Base-by-base conservation (phyloP, 23 tunicate genomes). In the Styela clava region DNA sequence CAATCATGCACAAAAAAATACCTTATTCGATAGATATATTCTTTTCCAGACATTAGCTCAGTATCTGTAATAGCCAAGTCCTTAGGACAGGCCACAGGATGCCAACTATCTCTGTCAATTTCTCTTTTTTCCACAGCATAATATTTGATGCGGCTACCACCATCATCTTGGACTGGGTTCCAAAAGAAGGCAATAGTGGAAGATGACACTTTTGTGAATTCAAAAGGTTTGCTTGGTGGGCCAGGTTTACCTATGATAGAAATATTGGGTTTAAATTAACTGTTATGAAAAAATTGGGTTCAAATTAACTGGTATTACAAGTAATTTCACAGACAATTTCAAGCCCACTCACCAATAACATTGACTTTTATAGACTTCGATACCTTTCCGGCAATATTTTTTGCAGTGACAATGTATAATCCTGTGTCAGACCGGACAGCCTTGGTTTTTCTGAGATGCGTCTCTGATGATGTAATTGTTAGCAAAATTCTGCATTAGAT, bases 51-150 rank as follows among this genome's bases (percentile, higher is more conserved):
- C 33, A 74, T 70, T 1, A 82, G 24, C 23, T 72, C 82, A 27
- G 85, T 74, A 71, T 51, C 74, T 1, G 65, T 69, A 33, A 69
- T 82, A 27, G 74, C 44, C n/a, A 70, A 31, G 34, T 70, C 74
- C 34, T 69, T 82, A 16, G 44, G 1, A 1, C 33, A 82, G 18
- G 56, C 85, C 18, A 82, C 79, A 21, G 65, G 63, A 36, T 71
- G 78, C 85, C 85, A 82, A 61, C 44, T 32, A n/a, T 82, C 78
- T 27, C 85, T 1, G 62, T 82, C 85, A 33, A 82, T 82, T 34
- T 68, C 85, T 27, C 81, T 31, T 71, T 61, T 69, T 34, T 82
- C 85, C 5, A 82, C 85, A 30, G 74, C 62, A 30, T 82, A 82
- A 35, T 73, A 56, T 24, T 30, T 69, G 64, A 82, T 37, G 30